These are phyloP conservation scores for Oreonectes daqikongensis DNA, from an alignment of 2,797 vertebrate genomes.

Conservation along the genomic window DNA sequence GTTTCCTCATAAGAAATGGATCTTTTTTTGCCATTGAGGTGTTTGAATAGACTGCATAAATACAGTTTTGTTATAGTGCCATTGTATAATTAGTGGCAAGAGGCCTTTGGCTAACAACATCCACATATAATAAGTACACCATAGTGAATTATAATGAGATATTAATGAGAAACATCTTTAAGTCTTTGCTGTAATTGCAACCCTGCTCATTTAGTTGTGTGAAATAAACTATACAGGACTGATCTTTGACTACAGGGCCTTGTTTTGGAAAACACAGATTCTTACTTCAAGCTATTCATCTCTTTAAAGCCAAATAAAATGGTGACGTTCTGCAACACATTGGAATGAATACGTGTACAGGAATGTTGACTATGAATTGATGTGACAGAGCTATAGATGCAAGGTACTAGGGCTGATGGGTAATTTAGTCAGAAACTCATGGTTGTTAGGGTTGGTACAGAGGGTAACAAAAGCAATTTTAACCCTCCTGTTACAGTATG, in stretches of 20 bases:
- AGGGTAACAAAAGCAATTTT: not conserved
- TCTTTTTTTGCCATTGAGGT: no score
- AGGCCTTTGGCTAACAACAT: constrained; percentile 32
- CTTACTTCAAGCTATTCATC: not conserved
- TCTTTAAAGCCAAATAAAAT: not conserved
- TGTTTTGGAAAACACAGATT: constrained; percentile 5
- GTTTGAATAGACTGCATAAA: constrained; percentile 16
- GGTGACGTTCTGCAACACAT: not conserved
- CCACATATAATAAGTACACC: constrained; percentile 33
- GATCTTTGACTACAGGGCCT: not conserved
- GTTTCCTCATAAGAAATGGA: constrained; percentile 6
- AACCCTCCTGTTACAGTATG: no score
- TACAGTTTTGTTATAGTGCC: constrained; percentile 28
- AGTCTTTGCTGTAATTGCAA: constrained; percentile 32
- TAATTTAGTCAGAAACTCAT: constrained; percentile 9
- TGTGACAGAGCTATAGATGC: constrained; percentile 19
- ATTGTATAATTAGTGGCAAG: constrained; percentile 33
- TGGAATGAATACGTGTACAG: not conserved
- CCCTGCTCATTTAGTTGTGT: constrained; percentile 5
- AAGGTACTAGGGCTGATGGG: constrained; percentile 2
- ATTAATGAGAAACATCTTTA: constrained; percentile 39
- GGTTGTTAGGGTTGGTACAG: not conserved
- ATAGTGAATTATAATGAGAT: constrained; percentile 29
- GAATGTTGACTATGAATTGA: constrained; percentile 16
- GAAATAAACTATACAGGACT: constrained; percentile 1